Conservation (phyloP, 2,888 invertebrate species). For the Odontocolon sp. region DNA sequence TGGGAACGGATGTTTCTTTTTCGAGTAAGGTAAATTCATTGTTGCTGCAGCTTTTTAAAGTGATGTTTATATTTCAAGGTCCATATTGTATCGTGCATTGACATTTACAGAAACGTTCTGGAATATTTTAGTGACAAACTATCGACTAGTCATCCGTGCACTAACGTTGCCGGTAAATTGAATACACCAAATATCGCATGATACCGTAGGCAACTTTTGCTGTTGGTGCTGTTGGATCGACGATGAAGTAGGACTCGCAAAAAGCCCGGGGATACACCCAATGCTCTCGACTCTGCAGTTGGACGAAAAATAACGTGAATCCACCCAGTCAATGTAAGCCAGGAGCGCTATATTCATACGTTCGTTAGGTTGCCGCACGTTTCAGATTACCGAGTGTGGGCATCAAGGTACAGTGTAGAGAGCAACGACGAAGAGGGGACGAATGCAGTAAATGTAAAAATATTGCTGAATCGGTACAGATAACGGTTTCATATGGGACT, state of each 20-base stretch:
- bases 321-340: slow-evolving; percentile 59
- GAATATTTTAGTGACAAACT: too few species aligned
- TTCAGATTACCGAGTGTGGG: slow-evolving; percentile 72
- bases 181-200: too few species aligned
- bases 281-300: slow-evolving; percentile 14
- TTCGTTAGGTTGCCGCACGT: slow-evolving; percentile 75
- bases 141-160: too few species aligned
- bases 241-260: slow-evolving; percentile 34
- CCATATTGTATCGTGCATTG: too few species aligned
- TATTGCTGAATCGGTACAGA: slow-evolving; percentile 79
- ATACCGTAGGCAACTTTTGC: too few species aligned
- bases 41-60: too few species aligned
- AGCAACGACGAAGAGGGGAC: slow-evolving; percentile 44
- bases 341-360: slow-evolving; percentile 69
- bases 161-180: too few species aligned
- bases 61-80: too few species aligned
- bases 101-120: too few species aligned
- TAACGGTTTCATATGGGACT: slow-evolving; percentile 76
- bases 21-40: too few species aligned
- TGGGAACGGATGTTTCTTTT: too few species aligned
- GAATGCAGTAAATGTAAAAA: slow-evolving; percentile 75
- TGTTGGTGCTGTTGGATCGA: slow-evolving; percentile 30
- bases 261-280: slow-evolving; percentile 30
- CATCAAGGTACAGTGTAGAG: slow-evolving; percentile 36
- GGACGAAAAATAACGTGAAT: slow-evolving; percentile 29